A percentile compares a stretch with the other conserved stretches of the same genome.
Conservation (phyloP, 1,140 invertebrate genomes). For the Akabosia matsudoensis region DNA sequence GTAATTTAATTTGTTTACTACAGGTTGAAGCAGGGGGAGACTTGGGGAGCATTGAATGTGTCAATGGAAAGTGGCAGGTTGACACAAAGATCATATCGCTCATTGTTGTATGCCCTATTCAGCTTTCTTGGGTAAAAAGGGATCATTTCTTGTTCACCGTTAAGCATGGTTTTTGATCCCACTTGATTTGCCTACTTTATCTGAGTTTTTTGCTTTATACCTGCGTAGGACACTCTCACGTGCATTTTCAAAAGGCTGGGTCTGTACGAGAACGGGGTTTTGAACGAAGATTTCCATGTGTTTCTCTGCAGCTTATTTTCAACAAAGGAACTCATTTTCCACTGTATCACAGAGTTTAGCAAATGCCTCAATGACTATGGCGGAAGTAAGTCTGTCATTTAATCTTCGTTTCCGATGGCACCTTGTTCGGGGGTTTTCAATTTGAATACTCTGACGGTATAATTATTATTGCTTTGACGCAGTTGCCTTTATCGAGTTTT, state of each 20-base stretch:
- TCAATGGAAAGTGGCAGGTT: background rate
- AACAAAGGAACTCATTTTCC: too few relatives aligned
- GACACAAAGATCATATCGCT: background rate
- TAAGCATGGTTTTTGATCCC: background rate
- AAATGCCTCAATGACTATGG: too few relatives aligned
- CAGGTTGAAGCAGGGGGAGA: background rate
- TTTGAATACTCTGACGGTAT: too few relatives aligned
- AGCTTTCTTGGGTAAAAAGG: background rate
- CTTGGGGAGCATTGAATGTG: background rate
- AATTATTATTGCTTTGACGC: too few relatives aligned
- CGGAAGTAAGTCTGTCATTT: too few relatives aligned
- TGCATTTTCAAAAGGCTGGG: background rate
- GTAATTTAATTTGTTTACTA: background rate
- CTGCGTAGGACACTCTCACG: background rate
- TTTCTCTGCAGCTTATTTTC: background rate
- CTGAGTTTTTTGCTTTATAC: background rate
- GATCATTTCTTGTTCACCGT: background rate
- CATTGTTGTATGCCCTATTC: background rate
- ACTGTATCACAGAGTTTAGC: too few relatives aligned
- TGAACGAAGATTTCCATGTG: background rate
- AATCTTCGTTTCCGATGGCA: too few relatives aligned
- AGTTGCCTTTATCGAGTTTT: too few relatives aligned
- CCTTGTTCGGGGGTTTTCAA: too few relatives aligned
- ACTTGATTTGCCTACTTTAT: background rate
- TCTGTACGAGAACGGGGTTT: background rate